These are phyloP conservation scores for Drosophila nigricruria DNA, from an alignment of 2,888 invertebrate species.

Conservation along the genomic window DNA sequence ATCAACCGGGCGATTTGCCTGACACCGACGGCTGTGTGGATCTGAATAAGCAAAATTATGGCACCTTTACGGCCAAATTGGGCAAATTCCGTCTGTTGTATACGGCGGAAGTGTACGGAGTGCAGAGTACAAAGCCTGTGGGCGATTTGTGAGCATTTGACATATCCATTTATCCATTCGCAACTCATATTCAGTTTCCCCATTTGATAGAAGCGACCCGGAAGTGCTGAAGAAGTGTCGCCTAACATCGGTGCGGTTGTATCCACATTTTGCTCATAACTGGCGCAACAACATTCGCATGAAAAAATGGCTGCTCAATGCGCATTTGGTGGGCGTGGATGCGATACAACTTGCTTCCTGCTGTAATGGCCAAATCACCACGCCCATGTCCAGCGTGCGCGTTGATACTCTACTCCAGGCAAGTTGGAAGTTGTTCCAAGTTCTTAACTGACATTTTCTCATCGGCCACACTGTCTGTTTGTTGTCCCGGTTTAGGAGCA, in stretches of 20 bases:
- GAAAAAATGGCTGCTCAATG: conserved; percentile 6
- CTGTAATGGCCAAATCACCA: background rate
- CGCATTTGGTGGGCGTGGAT: conserved; percentile 7
- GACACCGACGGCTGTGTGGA: background rate
- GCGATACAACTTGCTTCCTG: background rate
- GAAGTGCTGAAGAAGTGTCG: conserved; percentile 17
- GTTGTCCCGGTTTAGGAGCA: background rate
- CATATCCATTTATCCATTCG: background rate
- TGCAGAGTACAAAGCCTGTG: conserved; percentile 13
- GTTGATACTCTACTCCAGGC: background rate
- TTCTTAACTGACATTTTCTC: too few relatives aligned
- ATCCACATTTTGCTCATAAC: background rate
- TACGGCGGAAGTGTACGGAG: conserved; percentile 23
- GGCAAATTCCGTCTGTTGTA: conserved; percentile 37
- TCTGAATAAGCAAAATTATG: conserved; percentile 21
- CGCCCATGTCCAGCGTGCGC: background rate
- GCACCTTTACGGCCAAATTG: conserved; percentile 29
- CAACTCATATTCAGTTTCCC: background rate
- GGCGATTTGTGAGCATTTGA: conserved; percentile 27
- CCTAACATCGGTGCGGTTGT: background rate
- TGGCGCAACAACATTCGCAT: background rate
- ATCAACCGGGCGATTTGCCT: conserved; percentile 12
- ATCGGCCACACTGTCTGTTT: background rate
- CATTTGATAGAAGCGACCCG: conserved; percentile 19
- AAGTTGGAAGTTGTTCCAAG: background rate